Evolutionary conservation across 2,113 vertebrate genomes (phyloP), one percentile per base, ranked within the genome.

Genomic region (Macaca nemestrina): DNA sequence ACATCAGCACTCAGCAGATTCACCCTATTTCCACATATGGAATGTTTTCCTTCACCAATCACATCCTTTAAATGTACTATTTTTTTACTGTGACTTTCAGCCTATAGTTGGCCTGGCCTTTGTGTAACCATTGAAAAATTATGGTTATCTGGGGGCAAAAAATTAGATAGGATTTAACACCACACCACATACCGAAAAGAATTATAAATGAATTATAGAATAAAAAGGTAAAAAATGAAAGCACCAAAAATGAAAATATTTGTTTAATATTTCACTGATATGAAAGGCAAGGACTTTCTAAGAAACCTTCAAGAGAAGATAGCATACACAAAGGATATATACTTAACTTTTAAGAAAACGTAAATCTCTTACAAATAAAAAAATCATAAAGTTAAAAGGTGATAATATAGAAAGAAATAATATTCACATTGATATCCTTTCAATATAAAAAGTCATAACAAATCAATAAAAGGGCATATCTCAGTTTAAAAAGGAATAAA

Each of bases 391-490:
- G 50, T 50, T 72, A 52, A 90, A 94, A 94, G 64, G 3, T 59
- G 78, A 30, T 79, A 68, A 75, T 22, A 90, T n/a, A 76, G n/a
- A 64, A 9, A 12, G 25, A 87, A 93, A 83, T 72, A 78, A 89
- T 82, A 70, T 45, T 52, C 22, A 55, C 52, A 32, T 50, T 61
- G 23, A 76, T 76, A 40, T 61, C 25, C 9, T 88, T 88, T 83
- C 59, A 91, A 81, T 82, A 95, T 45, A 72, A 90, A 93, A 64
- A 94, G 50, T 10, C 48, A 78, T 61, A 79, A 95, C n/a, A 88
- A 95, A 86, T 80, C 64, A 93, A 79, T 23, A 88, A 64, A 50
- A 79, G 25, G 32, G n/a, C 14, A 67, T 35, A 93, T 68, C 14
- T 68, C 45, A 86, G 67, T 45, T 61, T n/a, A 72, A 79, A 92